Conservation (phyloP, 1,140 invertebrate species). For the Hetaerina americana region DNA sequence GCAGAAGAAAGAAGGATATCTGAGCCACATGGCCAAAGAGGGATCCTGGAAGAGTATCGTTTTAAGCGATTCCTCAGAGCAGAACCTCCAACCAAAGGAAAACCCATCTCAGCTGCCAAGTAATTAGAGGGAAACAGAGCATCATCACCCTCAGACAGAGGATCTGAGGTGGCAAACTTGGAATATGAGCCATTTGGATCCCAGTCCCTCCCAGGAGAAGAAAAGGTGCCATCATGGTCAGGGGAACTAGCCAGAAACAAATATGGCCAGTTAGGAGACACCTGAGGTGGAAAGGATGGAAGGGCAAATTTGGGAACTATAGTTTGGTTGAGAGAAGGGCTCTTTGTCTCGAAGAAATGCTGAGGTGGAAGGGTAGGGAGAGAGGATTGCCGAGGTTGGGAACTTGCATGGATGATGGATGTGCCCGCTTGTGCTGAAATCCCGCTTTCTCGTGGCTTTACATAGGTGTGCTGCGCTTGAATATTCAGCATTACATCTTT, state of each 20-base stretch:
- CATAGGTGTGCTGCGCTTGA: slow-evolving; percentile 18
- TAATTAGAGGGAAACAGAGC: not conserved
- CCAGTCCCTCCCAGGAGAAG: not conserved
- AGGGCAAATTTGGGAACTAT: slow-evolving; percentile 21
- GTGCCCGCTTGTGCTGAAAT: slow-evolving; percentile 6
- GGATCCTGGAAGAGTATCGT: not conserved
- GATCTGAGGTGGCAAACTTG: not conserved
- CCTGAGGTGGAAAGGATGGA: slow-evolving; percentile 15
- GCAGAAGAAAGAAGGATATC: not conserved
- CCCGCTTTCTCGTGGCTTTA: slow-evolving; percentile 12
- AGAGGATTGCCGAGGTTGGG: not conserved
- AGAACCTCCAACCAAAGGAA: not conserved
- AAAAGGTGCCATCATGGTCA: not conserved
- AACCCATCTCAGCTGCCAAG: not conserved
- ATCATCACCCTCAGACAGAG: not conserved
- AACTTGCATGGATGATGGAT: slow-evolving; percentile 2
- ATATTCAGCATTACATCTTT: slow-evolving; percentile 16
- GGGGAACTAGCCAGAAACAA: not conserved
- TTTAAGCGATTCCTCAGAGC: not conserved
- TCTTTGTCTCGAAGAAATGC: slow-evolving; percentile 16
- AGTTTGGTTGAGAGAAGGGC: slow-evolving; percentile 20
- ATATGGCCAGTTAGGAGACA: not conserved
- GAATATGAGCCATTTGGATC: not conserved
- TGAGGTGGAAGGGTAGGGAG: slow-evolving; percentile 5
- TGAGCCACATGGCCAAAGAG: not conserved